Evolutionary conservation across 2,888 invertebrate genomes (phyloP).

Genomic region (Orchesellides sinensis): DNA sequence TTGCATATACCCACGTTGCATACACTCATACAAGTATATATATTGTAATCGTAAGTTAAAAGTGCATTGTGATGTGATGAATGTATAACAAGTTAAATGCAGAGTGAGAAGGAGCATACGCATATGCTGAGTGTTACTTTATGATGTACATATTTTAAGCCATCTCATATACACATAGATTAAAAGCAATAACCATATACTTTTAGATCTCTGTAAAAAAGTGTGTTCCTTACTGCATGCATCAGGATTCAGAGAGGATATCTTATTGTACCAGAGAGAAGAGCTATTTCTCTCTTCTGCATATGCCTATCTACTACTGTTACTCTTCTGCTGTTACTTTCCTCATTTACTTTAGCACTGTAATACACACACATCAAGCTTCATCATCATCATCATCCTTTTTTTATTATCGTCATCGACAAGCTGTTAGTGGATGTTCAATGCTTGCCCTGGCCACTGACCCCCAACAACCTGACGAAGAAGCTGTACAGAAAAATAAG

Average conservation of each 20-base stretch:
- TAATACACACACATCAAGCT: constrained; percentile 21
- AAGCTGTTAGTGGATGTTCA: constrained; percentile 49
- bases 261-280: neutral
- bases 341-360: constrained; percentile 30
- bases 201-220: too few species aligned
- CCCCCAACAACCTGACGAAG: constrained; percentile 63
- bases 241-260: too few species aligned
- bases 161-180: neutral
- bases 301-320: neutral
- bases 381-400: constrained; percentile 37
- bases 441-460: constrained; percentile 64
- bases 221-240: too few species aligned
- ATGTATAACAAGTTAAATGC: too few species aligned
- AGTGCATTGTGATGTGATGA: too few species aligned
- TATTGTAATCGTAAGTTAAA: too few species aligned
- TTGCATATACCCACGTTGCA: too few species aligned
- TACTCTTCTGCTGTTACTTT: constrained; percentile 39
- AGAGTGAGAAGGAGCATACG: too few species aligned
- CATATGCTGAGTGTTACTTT: too few species aligned
- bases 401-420: constrained; percentile 58
- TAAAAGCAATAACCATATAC: too few species aligned
- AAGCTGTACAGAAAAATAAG: constrained; percentile 16
- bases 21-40: too few species aligned
- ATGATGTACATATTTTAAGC: neutral
- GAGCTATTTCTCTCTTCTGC: neutral